A percentile compares a stretch with the other conserved stretches of the same genome.
Evolutionary conservation across 2,888 invertebrate species (phyloP).

Genomic region (Acronicta leporina): DNA sequence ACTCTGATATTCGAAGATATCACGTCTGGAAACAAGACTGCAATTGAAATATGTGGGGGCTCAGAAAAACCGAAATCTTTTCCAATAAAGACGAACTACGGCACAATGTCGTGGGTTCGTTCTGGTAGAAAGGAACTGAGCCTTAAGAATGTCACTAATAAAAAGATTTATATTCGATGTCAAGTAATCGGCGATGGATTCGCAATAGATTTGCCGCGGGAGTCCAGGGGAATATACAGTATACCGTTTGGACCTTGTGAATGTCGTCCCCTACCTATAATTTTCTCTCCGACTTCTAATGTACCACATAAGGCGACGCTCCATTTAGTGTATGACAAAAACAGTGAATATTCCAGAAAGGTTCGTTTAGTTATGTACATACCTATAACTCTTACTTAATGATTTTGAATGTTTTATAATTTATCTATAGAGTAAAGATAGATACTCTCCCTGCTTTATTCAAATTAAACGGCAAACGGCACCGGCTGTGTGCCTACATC

Average conservation of each 20-base stretch:
- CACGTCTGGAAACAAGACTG: conserved; percentile 64
- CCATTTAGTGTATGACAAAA: conserved; percentile 77
- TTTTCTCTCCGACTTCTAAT: conserved; percentile 70
- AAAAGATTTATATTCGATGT: conserved; percentile 76
- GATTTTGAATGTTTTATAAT: too few relatives aligned
- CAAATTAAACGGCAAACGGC: too few relatives aligned
- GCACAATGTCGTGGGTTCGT: conserved; percentile 77
- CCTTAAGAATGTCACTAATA: conserved; percentile 75
- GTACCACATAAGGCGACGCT: conserved; percentile 71
- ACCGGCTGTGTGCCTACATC: too few relatives aligned
- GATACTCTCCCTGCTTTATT: too few relatives aligned
- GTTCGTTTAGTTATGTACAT: conserved; percentile 59
- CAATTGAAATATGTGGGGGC: conserved; percentile 72
- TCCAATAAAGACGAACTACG: conserved; percentile 79
- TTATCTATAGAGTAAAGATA: too few relatives aligned
- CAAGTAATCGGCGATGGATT: conserved; percentile 81
- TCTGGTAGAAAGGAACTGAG: conserved; percentile 79
- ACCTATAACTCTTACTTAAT: too few relatives aligned
- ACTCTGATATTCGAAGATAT: conserved; percentile 75
- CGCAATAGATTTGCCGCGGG: conserved; percentile 74
- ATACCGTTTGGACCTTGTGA: conserved; percentile 76
- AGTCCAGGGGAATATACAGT: conserved; percentile 71
- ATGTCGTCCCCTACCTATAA: conserved; percentile 72
- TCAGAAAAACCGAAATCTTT: conserved; percentile 71
- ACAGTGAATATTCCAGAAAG: conserved; percentile 75